Percentiles rank a stretch among this genome's conserved stretches.
These are phyloP conservation scores for Meteorus cinctellus DNA, from an alignment of 2,888 invertebrate genomes.

Conservation along the genomic window DNA sequence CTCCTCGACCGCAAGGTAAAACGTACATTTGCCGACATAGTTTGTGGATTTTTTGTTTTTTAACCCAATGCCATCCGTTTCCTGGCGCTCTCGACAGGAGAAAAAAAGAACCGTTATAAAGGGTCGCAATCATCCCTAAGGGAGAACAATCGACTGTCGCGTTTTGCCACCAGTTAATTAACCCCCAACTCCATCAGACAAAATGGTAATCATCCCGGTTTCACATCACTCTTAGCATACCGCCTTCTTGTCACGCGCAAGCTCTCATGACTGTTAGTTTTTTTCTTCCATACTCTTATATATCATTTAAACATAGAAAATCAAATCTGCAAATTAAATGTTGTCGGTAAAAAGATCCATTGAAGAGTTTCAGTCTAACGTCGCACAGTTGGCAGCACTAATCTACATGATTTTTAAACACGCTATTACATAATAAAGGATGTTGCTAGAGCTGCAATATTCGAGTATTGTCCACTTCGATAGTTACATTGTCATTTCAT, in stretches of 20 bases:
- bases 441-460: no score
- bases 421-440: no score
- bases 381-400: conserved; percentile 6
- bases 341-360: conserved; percentile 5
- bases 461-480: no score
- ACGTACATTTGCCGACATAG: conserved; percentile 8
- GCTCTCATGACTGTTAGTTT: conserved; percentile 7
- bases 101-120: neutral
- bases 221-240: neutral
- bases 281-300: neutral
- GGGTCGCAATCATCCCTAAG: conserved; percentile 4
- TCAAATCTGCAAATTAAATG: neutral
- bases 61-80: neutral
- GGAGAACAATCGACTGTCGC: neutral
- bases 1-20: conserved; percentile 2
- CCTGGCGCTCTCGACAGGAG: neutral
- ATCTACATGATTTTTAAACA: neutral
- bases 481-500: no score
- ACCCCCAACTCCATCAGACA: conserved; percentile 20
- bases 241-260: conserved; percentile 24
- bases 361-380: neutral
- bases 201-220: conserved; percentile 24
- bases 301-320: neutral
- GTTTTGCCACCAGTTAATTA: conserved; percentile 32
- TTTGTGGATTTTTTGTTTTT: neutral